Percentiles rank a stretch among this genome's conserved stretches.
Evolutionary conservation across 1,140 invertebrate genomes (phyloP).

Genomic region (Linepithema humile): DNA sequence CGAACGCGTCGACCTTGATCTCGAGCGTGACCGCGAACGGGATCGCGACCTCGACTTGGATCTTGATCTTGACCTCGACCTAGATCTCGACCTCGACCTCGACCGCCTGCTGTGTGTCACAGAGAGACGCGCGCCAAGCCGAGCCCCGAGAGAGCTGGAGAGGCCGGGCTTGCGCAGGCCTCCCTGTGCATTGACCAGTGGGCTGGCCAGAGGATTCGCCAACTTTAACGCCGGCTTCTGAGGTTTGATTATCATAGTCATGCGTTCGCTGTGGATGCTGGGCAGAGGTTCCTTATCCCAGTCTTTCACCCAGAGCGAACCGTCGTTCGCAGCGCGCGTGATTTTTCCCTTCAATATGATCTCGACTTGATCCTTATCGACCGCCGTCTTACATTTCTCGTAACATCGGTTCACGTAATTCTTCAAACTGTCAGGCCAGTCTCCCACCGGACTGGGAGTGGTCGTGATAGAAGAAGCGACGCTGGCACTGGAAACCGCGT

Average conservation of each 20-base stretch:
- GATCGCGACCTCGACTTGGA: constrained; percentile 82
- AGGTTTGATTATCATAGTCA: constrained; percentile 86
- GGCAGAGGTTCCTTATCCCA: constrained; percentile 97
- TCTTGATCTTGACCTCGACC: constrained; percentile 79
- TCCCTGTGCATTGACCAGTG: constrained; percentile 68
- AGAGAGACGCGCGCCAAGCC: constrained; percentile 84
- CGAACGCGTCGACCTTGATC: constrained; percentile 71
- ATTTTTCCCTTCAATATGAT: constrained; percentile 97
- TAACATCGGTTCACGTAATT: constrained; percentile 96
- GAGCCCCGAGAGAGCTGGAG: constrained; percentile 85
- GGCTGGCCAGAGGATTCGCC: constrained; percentile 69
- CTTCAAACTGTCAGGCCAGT: constrained; percentile 91
- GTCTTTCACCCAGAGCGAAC: constrained; percentile 94
- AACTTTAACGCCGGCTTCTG: constrained; percentile 74
- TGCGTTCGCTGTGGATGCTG: constrained; percentile 91
- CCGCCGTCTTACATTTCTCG: constrained; percentile 92
- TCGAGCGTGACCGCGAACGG: constrained; percentile 82
- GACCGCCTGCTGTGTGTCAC: constrained; percentile 80
- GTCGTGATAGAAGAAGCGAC: constrained; percentile 74
- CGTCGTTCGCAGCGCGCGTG: constrained; percentile 93
- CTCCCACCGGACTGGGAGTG: constrained; percentile 81
- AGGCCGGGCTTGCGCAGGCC: constrained; percentile 82
- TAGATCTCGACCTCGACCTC: constrained; percentile 81
- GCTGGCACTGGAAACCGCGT: constrained; percentile 39
- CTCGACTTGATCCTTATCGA: constrained; percentile 97